These are phyloP conservation scores for Dysmachus trigonus DNA, from an alignment of 2,888 invertebrate genomes.

Conservation along the genomic window DNA sequence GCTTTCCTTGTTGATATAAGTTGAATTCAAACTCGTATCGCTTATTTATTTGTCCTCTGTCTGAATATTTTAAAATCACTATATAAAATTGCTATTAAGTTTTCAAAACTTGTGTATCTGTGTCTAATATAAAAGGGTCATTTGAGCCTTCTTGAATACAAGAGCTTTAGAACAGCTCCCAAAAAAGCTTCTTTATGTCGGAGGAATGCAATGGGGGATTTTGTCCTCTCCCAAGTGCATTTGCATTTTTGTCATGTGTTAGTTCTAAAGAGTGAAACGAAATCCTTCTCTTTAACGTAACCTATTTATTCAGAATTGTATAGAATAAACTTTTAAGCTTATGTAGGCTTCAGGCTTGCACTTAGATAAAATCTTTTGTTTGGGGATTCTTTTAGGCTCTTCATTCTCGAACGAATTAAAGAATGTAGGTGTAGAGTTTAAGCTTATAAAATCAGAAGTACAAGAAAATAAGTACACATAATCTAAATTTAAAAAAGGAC, in stretches of 20 bases:
- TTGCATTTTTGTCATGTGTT: too few relatives aligned
- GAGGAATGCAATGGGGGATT: not conserved
- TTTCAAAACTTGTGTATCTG: not conserved
- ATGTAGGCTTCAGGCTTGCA: not conserved
- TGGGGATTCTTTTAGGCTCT: too few relatives aligned
- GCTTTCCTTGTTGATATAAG: too few relatives aligned
- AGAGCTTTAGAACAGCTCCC: not conserved
- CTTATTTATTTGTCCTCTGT: too few relatives aligned
- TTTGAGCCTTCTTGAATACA: not conserved
- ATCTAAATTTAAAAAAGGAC: too few relatives aligned
- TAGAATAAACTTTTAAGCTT: not conserved
- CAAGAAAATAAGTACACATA: too few relatives aligned
- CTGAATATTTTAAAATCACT: not conserved
- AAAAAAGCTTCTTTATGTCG: not conserved
- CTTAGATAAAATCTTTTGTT: too few relatives aligned
- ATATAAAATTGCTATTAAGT: not conserved
- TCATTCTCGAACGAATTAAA: too few relatives aligned
- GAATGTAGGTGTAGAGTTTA: too few relatives aligned
- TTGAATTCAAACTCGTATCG: not conserved
- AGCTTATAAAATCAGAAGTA: too few relatives aligned
- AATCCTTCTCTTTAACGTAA: not conserved
- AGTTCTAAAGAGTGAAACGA: not conserved
- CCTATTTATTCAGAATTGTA: not conserved
- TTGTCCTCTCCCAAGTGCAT: not conserved
- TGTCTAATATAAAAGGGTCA: not conserved